phyloP scores from a whole-genome alignment of 1,140 invertebrate genomes.

The Hormaphis cornu region DNA sequence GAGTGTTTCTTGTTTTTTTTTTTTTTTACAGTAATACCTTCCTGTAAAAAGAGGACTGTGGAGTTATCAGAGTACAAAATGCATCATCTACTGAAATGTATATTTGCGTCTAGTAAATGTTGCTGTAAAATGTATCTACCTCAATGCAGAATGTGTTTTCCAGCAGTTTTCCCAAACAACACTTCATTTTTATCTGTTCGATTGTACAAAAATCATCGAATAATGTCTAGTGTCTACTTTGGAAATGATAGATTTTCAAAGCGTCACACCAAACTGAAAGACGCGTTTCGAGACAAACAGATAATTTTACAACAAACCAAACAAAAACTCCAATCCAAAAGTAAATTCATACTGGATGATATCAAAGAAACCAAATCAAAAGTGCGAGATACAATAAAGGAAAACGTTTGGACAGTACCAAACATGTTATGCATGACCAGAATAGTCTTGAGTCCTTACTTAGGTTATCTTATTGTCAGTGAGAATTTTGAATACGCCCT shows the following conservation, averaged over 20 bases:
- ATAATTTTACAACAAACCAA: conserved; percentile 42
- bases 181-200: neutral
- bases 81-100: neutral
- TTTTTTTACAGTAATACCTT: neutral
- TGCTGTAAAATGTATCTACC: conserved; percentile 24
- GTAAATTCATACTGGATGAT: conserved; percentile 53
- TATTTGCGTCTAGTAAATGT: neutral
- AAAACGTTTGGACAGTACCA: conserved; percentile 88
- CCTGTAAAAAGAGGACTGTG: neutral
- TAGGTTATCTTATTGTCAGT: conserved; percentile 71
- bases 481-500: conserved; percentile 64
- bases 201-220: conserved; percentile 7
- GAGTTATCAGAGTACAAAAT: neutral
- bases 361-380: conserved; percentile 52
- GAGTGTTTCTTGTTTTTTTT: neutral
- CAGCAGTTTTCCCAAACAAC: neutral
- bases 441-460: conserved; percentile 72
- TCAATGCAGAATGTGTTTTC: conserved; percentile 10
- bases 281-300: conserved; percentile 27
- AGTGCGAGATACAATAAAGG: conserved; percentile 59
- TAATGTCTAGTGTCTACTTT: conserved; percentile 1
- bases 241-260: conserved; percentile 10
- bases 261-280: conserved; percentile 3
- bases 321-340: conserved; percentile 47
- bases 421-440: conserved; percentile 77